Percentiles rank a stretch among this genome's conserved stretches.
Conservation (phyloP, 2,797 vertebrate genomes). For the Bucorvus abyssinicus region DNA sequence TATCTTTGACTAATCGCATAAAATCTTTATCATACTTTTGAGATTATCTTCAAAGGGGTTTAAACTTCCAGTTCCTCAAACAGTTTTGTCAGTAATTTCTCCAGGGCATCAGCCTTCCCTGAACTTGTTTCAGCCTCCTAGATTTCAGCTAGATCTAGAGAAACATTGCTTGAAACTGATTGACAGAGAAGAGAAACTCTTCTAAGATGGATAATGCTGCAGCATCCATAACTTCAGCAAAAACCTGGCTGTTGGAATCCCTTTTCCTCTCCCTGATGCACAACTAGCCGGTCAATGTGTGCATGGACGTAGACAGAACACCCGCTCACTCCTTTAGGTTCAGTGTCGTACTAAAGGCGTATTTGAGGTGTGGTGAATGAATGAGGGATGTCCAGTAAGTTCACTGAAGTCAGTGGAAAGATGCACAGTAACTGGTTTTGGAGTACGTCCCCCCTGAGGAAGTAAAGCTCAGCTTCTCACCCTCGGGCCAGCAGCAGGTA, state of each 20-base stretch:
- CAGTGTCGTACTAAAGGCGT: background rate
- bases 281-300: background rate
- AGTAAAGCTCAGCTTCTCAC: background rate
- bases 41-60: background rate
- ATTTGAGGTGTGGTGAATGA: background rate
- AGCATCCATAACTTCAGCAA: background rate
- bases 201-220: background rate
- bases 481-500: background rate
- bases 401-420: background rate
- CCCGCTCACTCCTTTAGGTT: background rate
- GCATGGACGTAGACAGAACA: background rate
- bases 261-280: background rate
- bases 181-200: background rate
- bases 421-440: background rate
- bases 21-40: background rate
- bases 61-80: background rate
- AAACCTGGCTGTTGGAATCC: background rate
- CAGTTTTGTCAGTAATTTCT: background rate
- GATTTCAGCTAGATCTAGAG: background rate
- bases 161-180: background rate
- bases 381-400: background rate
- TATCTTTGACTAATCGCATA: background rate
- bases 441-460: background rate
- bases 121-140: background rate
- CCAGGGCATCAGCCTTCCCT: background rate